Evolutionary conservation across 2,113 vertebrate genomes (phyloP).

Genomic region (Otocyon megalotis): DNA sequence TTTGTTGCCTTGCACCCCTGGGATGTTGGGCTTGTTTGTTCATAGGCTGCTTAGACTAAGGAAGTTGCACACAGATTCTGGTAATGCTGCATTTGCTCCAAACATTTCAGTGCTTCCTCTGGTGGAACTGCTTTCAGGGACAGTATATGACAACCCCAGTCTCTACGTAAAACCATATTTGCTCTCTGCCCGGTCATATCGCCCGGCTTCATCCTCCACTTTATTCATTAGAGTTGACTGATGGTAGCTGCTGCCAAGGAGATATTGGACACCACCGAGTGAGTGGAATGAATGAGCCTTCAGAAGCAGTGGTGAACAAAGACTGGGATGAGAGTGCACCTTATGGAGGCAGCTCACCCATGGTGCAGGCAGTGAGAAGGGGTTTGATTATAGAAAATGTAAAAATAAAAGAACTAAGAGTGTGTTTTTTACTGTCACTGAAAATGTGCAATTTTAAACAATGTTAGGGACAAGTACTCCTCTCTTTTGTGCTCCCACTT

Average conservation of each 20-base stretch:
- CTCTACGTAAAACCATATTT: not conserved
- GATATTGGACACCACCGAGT: not conserved
- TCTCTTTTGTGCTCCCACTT: not conserved
- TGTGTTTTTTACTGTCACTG: not conserved
- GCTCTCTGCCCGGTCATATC: not conserved
- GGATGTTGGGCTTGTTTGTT: not conserved
- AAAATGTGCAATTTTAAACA: not conserved
- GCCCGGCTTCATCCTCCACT: not conserved
- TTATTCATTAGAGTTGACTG: not conserved
- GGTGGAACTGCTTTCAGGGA: not conserved
- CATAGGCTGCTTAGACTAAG: not conserved
- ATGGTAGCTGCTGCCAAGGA: not conserved
- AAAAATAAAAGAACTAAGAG: not conserved
- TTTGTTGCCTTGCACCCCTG: not conserved
- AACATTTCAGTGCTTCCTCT: not conserved
- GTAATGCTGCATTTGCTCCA: not conserved
- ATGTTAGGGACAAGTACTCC: not conserved
- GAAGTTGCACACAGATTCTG: not conserved
- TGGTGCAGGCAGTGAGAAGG: not conserved
- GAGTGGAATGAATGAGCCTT: not conserved
- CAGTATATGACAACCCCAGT: not conserved
- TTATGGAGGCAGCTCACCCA: not conserved
- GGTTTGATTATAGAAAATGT: not conserved
- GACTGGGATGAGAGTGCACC: accelerated
- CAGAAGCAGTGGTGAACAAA: not conserved